These are phyloP conservation scores for Thaleichthys pacificus DNA, from an alignment of 2,797 vertebrate genomes.

Conservation along the genomic window DNA sequence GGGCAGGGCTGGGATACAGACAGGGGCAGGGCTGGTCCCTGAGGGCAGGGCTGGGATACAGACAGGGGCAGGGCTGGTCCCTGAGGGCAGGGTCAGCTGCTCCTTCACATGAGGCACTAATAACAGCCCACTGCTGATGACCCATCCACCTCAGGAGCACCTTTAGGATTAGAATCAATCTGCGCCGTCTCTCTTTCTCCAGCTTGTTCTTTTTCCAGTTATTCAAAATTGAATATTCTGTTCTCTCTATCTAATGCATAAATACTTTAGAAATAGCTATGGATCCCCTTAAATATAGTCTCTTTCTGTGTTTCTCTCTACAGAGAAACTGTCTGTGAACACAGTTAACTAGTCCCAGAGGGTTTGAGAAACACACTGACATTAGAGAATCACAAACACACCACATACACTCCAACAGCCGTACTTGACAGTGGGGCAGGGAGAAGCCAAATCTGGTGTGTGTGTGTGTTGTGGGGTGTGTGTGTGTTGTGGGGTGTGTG, in stretches of 20 bases:
- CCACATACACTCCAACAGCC: conserved; percentile 51
- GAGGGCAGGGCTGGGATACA: not conserved
- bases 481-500: not conserved
- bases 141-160: not conserved
- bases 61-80: conserved; percentile 2
- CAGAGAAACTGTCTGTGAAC: conserved; percentile 52
- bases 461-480: conserved; percentile 8
- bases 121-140: conserved; percentile 7
- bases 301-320: conserved; percentile 39
- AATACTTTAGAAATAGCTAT: not conserved
- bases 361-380: conserved; percentile 34
- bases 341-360: conserved; percentile 47
- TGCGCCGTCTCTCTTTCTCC: not conserved
- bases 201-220: not conserved
- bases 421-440: conserved; percentile 31
- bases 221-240: not conserved
- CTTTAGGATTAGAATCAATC: not conserved
- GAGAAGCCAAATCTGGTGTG: conserved; percentile 28
- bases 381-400: conserved; percentile 18
- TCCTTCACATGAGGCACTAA: conserved; percentile 23
- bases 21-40: conserved; percentile 5
- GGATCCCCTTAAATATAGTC: not conserved
- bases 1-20: not conserved
- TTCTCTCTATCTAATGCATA: not conserved
- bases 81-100: conserved; percentile 31